These are phyloP conservation scores for Drosophila macrospina DNA, from an alignment of 2,888 invertebrate species.

Conservation along the genomic window DNA sequence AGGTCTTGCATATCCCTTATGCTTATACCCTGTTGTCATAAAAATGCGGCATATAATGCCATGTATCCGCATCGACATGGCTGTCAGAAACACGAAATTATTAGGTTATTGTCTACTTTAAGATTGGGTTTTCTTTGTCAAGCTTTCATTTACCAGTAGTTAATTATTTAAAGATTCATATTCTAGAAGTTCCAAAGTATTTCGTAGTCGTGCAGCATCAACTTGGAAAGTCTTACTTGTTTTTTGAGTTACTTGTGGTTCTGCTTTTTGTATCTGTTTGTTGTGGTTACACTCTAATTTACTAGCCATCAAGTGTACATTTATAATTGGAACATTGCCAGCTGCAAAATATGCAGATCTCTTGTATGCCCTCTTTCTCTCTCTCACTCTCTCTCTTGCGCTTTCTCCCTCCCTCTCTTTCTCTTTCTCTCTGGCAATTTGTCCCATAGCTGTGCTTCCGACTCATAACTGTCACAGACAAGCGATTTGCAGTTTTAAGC, in stretches of 20 bases:
- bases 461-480: slow-evolving; percentile 67
- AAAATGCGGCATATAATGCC: neutral
- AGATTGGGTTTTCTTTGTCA: no score
- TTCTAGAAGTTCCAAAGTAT: neutral
- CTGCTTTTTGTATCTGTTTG: slow-evolving; percentile 42
- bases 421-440: slow-evolving; percentile 4
- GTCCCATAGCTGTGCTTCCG: slow-evolving; percentile 9
- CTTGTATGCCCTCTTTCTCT: neutral
- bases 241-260: slow-evolving; percentile 27
- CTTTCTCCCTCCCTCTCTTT: neutral
- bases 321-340: slow-evolving; percentile 71
- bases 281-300: slow-evolving; percentile 71
- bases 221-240: slow-evolving; percentile 16
- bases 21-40: neutral
- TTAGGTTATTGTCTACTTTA: no score
- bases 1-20: neutral
- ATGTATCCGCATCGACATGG: no score
- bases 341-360: slow-evolving; percentile 27
- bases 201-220: neutral
- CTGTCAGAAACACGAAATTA: no score
- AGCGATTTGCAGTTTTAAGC: neutral
- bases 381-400: neutral
- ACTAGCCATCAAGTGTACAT: slow-evolving; percentile 68
- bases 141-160: no score
- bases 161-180: no score